These are phyloP conservation scores for Mugil cephalus DNA, from an alignment of 2,113 vertebrate species.

Conservation along the genomic window DNA sequence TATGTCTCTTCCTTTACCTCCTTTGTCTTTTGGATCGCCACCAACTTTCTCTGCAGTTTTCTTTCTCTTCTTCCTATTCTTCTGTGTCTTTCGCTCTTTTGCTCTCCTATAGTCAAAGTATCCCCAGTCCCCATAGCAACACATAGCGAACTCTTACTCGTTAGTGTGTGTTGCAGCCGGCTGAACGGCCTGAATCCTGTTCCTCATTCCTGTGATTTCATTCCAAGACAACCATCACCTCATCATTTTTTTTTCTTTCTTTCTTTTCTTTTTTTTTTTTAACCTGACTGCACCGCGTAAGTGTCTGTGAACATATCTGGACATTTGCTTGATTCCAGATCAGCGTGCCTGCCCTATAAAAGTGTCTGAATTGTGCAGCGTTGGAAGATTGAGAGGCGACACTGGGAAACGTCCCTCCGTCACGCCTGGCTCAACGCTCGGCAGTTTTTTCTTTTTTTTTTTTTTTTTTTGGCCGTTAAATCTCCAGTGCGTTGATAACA, in stretches of 20 bases:
- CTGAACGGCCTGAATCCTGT: constrained; percentile 59
- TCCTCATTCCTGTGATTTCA: constrained; percentile 66
- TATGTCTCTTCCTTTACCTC: constrained; percentile 6
- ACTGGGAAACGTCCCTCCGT: constrained; percentile 67
- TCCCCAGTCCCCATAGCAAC: constrained; percentile 82
- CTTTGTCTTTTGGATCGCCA: constrained; percentile 37
- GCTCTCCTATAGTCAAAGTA: constrained; percentile 76
- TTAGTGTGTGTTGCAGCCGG: constrained; percentile 69
- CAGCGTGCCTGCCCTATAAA: constrained; percentile 6
- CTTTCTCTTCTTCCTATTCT: constrained; percentile 44
- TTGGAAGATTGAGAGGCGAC: constrained; percentile 60
- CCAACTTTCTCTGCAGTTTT: constrained; percentile 44
- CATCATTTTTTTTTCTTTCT: background rate
- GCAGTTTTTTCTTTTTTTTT: constrained; percentile 17
- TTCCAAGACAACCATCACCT: constrained; percentile 30
- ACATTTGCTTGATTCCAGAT: constrained; percentile 30
- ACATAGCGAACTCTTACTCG: constrained; percentile 79
- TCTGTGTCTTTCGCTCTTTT: constrained; percentile 68
- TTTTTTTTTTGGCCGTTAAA: constrained; percentile 63
- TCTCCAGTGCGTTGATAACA: constrained; percentile 78
- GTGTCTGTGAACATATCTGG: background rate
- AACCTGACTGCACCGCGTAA: background rate
- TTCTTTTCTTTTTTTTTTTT: constrained; percentile 12
- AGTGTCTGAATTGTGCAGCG: background rate
- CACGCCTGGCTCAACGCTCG: constrained; percentile 59